Conservation (phyloP, 2,888 invertebrate species). For the Dryadula phaetusa region DNA sequence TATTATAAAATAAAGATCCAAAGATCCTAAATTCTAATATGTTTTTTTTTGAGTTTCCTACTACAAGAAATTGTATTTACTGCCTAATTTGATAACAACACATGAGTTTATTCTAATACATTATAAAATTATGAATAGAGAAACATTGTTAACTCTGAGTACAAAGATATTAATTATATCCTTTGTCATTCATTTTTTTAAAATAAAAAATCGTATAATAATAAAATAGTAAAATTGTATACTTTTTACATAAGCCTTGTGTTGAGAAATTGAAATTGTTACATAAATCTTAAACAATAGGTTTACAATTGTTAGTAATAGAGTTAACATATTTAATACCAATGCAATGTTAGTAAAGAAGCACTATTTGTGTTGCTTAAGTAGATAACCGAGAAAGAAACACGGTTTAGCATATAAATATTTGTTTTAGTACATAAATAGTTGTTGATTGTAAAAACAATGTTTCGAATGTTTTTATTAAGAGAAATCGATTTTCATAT, state of each 20-base stretch:
- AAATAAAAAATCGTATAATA: neutral
- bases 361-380: neutral
- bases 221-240: neutral
- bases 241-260: neutral
- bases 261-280: neutral
- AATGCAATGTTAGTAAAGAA: constrained; percentile 2
- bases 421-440: neutral
- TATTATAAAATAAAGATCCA: too few species aligned
- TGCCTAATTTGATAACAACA: neutral
- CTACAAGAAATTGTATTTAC: too few species aligned
- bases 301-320: neutral
- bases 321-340: neutral
- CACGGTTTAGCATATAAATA: neutral
- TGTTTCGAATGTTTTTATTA: constrained; percentile 8
- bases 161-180: too few species aligned
- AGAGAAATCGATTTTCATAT: constrained; percentile 3
- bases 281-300: constrained; percentile 9
- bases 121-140: neutral
- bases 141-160: too few species aligned
- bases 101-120: neutral
- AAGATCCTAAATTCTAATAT: too few species aligned
- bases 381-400: neutral
- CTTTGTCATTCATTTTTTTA: neutral
- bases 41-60: too few species aligned
- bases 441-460: too few species aligned